Conservation (phyloP, 2,797 vertebrate species). For the Microctenopoma lineatum region DNA sequence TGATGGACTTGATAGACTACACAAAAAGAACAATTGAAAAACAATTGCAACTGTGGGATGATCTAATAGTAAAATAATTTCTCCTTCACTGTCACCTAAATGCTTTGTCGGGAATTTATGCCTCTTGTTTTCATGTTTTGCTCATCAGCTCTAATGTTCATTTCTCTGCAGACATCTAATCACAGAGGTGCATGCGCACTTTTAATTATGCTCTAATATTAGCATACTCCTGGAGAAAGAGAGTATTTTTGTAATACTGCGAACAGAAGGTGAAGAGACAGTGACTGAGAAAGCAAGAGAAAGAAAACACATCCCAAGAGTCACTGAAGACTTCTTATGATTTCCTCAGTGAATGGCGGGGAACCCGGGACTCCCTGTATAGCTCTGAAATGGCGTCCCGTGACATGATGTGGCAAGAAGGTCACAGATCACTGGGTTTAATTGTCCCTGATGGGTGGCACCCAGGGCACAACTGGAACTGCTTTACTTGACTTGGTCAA, state of each 20-base stretch:
- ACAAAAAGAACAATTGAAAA: conserved; percentile 48
- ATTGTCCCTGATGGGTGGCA: conserved; percentile 74
- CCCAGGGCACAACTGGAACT: conserved; percentile 53
- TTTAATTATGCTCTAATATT: conserved; percentile 19
- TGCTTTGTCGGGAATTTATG: conserved; percentile 21
- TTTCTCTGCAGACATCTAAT: conserved; percentile 42
- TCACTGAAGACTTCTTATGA: conserved; percentile 34
- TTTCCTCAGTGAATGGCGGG: conserved; percentile 33
- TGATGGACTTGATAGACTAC: conserved; percentile 67
- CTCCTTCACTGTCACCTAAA: conserved; percentile 21
- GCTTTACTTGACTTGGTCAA: conserved; percentile 59
- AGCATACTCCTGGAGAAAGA: conserved; percentile 24
- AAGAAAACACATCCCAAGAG: conserved; percentile 13
- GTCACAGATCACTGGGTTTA: conserved; percentile 80
- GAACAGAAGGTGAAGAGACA: conserved; percentile 17
- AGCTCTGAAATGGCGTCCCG: conserved; percentile 47
- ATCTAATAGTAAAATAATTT: conserved; percentile 34
- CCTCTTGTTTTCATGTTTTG: conserved; percentile 16
- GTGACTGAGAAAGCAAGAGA: conserved; percentile 10
- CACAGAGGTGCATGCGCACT: conserved; percentile 19
- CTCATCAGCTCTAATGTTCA: background rate
- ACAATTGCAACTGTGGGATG: conserved; percentile 32
- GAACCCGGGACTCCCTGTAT: conserved; percentile 23
- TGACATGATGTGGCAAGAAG: conserved; percentile 62
- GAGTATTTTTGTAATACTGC: conserved; percentile 27